Evolutionary conservation across 2,113 vertebrate species (phyloP).

Genomic region (Cheirogaleus medius): DNA sequence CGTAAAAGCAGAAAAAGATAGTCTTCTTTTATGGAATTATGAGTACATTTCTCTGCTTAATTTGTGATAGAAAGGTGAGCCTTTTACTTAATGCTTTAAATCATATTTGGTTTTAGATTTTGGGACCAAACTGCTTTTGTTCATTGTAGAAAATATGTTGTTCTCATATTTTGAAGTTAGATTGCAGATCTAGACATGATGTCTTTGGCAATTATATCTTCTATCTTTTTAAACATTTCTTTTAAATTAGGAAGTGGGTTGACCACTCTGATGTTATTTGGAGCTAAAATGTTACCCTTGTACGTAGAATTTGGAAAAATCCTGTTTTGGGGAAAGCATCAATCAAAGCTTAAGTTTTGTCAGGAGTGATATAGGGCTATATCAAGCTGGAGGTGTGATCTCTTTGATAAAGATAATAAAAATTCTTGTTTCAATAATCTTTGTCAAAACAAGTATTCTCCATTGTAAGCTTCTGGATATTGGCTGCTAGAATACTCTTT

Average conservation of each 20-base stretch:
- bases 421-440: slow-evolving; percentile 9
- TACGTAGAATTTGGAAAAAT: background rate
- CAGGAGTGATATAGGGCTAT: background rate
- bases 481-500: background rate
- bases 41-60: background rate
- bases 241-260: background rate
- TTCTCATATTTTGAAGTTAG: slow-evolving; percentile 4
- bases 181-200: background rate
- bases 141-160: background rate
- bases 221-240: background rate
- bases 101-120: slow-evolving; percentile 26
- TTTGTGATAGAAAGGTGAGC: slow-evolving; percentile 19
- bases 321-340: background rate
- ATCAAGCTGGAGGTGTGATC: background rate
- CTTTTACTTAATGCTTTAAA: slow-evolving; percentile 12
- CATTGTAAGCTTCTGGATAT: slow-evolving; percentile 13
- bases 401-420: background rate
- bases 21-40: background rate
- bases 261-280: slow-evolving; percentile 4
- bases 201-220: background rate
- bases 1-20: background rate
- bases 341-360: background rate
- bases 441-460: slow-evolving; percentile 25
- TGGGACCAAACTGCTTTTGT: background rate
- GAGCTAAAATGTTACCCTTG: background rate